phyloP scores from a whole-genome alignment of 2,888 invertebrate species.

The Seira sanloemensis region DNA sequence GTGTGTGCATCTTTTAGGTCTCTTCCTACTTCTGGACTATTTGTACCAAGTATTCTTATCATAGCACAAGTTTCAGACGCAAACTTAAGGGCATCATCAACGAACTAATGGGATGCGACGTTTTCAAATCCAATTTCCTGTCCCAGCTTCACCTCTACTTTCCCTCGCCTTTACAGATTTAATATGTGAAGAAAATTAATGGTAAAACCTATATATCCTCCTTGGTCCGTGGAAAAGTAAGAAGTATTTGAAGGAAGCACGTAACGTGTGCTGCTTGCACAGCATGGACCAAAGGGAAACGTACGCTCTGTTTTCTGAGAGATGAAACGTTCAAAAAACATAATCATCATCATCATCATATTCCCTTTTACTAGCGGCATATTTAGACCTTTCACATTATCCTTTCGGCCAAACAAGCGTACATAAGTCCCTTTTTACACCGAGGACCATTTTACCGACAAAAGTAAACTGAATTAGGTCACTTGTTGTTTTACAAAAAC shows the following conservation, averaged over 20 bases:
- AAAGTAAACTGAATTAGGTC: too few relatives aligned
- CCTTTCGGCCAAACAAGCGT: too few relatives aligned
- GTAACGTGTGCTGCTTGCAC: not conserved
- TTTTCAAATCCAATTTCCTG: conserved; percentile 50
- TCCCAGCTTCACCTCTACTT: conserved; percentile 18
- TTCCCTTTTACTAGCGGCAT: not conserved
- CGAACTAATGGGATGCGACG: conserved; percentile 46
- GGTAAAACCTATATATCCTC: not conserved
- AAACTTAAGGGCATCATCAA: conserved; percentile 41
- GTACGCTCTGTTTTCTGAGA: not conserved
- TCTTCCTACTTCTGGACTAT: too few relatives aligned
- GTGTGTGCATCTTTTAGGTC: too few relatives aligned
- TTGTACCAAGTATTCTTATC: too few relatives aligned
- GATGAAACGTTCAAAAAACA: not conserved
- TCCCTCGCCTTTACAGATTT: conserved; percentile 37
- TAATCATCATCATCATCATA: not conserved
- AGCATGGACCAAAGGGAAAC: not conserved
- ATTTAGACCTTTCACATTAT: too few relatives aligned
- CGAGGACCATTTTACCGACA: not conserved
- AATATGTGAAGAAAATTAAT: conserved; percentile 15
- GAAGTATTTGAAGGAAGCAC: not conserved
- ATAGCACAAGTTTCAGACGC: too few relatives aligned
- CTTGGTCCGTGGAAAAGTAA: not conserved
- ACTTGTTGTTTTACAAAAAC: not conserved
- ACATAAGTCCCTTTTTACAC: not conserved